A percentile compares a stretch with the other conserved stretches of the same genome.
Evolutionary conservation across 2,797 vertebrate species (phyloP).

Genomic region (Scolopax rusticola): DNA sequence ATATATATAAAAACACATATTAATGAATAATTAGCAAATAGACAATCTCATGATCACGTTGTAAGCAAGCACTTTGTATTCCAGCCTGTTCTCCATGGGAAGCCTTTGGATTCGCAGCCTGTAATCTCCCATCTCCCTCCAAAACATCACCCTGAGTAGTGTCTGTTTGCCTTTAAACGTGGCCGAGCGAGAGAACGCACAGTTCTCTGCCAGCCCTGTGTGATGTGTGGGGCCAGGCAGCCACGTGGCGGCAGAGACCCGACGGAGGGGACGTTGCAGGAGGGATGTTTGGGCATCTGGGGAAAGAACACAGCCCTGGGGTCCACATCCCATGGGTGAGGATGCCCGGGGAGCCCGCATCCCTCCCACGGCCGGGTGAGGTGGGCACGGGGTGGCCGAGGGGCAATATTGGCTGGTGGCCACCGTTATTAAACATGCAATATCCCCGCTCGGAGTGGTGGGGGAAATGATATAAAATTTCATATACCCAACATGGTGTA

Average conservation of each 20-base stretch:
- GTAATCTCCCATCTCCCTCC: slow-evolving; percentile 6
- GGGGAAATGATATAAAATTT: slow-evolving; percentile 77
- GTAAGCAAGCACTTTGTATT: not conserved
- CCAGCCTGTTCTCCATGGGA: not conserved
- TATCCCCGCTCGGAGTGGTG: slow-evolving; percentile 22
- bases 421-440: slow-evolving; percentile 64
- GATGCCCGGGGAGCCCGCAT: not conserved
- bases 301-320: fast-evolving
- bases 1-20: not conserved
- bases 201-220: fast-evolving
- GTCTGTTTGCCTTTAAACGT: not conserved
- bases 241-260: not conserved
- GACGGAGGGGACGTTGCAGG: fast-evolving
- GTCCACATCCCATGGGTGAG: fast-evolving
- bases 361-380: not conserved
- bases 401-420: not conserved
- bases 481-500: slow-evolving; percentile 78
- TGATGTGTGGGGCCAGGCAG: fast-evolving
- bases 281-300: not conserved
- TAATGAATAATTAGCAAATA: not conserved
- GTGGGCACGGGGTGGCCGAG: not conserved
- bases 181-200: not conserved
- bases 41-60: not conserved
- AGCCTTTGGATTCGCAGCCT: not conserved
- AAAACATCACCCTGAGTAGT: not conserved